Evolutionary conservation across 2,888 invertebrate species (phyloP), one percentile per base, ranked within the genome.

Genomic region (Rhynchonema sp.): DNA sequence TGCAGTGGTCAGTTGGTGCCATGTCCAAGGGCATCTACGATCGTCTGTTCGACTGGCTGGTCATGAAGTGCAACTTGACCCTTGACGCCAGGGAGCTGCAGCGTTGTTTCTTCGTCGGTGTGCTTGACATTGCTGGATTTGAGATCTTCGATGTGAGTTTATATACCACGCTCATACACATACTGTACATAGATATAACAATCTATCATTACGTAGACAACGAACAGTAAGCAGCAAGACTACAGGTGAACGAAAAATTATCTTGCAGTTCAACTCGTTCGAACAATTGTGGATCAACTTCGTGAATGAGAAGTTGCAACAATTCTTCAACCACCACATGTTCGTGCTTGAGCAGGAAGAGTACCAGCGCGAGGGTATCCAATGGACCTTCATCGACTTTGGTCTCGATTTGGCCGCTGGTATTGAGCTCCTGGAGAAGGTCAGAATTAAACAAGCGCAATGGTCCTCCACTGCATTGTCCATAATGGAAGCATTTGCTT

Each of bases 41-140:
- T 2, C 72, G 77, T 57, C 66, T 77, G 64, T 77, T 77, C 71
- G 72, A 75, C 59, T 77, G 76, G 76, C 72, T 77, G 60, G 76
- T 77, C 56, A 73, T 74, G 66, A 75, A 75, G 65, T 71, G 77
- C 61, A 78, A 77, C 67, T 68, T 70, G 61, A 73, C 77, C 38
- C 68, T 77, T 63, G 75, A 75, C 65, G 74, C 74, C 62, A 75
- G 75, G 64, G 68, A 68, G 59, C 73, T 74, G 67, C 66, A 73
- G 61, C 74, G 75, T 65, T 73, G 67, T 66, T 75, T 73, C 69
- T 96, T 94, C 83, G 94, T 94, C 78, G 63, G 94, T 87, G 94
- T 96, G 78, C 83, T 96, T 83, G 94, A 96, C 88, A 96, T 96
- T 81, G 94, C 94, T 78, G 94, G 94, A 82, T 96, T 96, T 79